phyloP scores from a whole-genome alignment of 2,888 invertebrate species.

The Cantharis lateralis region DNA sequence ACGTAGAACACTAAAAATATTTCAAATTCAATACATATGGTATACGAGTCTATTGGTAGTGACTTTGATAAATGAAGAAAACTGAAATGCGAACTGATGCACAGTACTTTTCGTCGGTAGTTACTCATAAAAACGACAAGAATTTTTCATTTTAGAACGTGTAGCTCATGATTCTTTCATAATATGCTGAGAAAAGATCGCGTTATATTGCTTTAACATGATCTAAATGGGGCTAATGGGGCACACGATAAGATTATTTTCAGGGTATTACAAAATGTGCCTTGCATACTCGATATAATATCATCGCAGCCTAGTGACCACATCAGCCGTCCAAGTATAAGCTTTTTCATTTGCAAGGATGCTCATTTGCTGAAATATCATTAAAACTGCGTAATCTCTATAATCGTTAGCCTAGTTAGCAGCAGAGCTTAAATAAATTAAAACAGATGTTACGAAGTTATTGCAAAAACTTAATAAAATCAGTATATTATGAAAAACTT shows the following conservation, averaged over 20 bases:
- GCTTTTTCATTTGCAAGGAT: slow-evolving; percentile 9
- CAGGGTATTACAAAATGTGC: slow-evolving; percentile 17
- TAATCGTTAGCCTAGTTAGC: background rate
- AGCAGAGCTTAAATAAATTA: background rate
- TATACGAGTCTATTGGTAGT: slow-evolving; percentile 8
- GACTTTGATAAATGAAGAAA: slow-evolving; percentile 27
- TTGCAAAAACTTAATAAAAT: background rate
- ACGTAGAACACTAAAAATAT: slow-evolving; percentile 17
- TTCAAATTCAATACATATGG: slow-evolving; percentile 18
- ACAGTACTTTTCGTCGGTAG: slow-evolving; percentile 12
- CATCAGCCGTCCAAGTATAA: slow-evolving; percentile 15
- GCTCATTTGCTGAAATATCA: slow-evolving; percentile 17
- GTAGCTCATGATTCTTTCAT: slow-evolving; percentile 5
- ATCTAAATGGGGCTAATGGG: slow-evolving; percentile 24
- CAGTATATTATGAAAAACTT: background rate
- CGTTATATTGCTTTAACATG: slow-evolving; percentile 18
- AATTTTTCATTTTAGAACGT: slow-evolving; percentile 24
- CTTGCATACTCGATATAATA: slow-evolving; percentile 24
- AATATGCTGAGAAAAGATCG: slow-evolving; percentile 5
- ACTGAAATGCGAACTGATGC: slow-evolving; percentile 12
- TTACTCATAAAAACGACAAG: slow-evolving; percentile 23
- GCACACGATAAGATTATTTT: slow-evolving; percentile 21
- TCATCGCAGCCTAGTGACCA: slow-evolving; percentile 15
- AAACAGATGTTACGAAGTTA: background rate
- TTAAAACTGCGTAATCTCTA: slow-evolving; percentile 9